Base-by-base conservation (phyloP, 1,140 invertebrate genomes). In the Lanistes nyassanus region DNA sequence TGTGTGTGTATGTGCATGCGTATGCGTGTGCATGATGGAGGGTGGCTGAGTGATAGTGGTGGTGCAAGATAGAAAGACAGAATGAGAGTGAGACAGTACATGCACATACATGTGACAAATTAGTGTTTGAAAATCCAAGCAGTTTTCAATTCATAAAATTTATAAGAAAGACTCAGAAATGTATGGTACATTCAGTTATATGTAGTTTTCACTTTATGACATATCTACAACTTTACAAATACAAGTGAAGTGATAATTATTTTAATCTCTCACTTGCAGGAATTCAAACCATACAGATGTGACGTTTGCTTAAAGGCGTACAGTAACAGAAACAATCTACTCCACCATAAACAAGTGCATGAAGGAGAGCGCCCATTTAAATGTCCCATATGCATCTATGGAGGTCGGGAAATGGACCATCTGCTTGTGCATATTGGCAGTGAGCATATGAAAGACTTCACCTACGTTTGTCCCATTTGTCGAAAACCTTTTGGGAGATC, bases 391-490 rank as follows among this genome's bases (percentile, higher is more conserved):
- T 72, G 70, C 21, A 19, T 72, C 55, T 55, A 72, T 29, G 70
- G 70, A 55, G 56, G 70, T 39, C 70, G 70, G 19, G 55, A 72
- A 37, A 58, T 72, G 55, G 70, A 72, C 13, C 70, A 72, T 29
- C 56, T 72, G 6, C 31, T 72, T 55, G n/a, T 55, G 11, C 70
- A 72, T 37, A n/a, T 72, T 19, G 70, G 70, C 34, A 23, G 23
- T 11, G 56, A 72, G 21, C 70, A 72, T 42, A 53, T 72, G 31
- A n/a, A 42, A 37, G 56, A 72, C 34, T 72, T 72, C 16, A 72
- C 70, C 36, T 72, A 62, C 21, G 36, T 72, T 19, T 72, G 70
- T 19, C 7, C 34, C 56, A n/a, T 72, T 13, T 72, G 70, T 42
- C 55, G 55, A 23, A 72, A 72, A 42, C 70, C 70, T 13, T 72